These are phyloP conservation scores for Drosophila anomalipes DNA, from an alignment of 2,888 invertebrate genomes.

Conservation along the genomic window DNA sequence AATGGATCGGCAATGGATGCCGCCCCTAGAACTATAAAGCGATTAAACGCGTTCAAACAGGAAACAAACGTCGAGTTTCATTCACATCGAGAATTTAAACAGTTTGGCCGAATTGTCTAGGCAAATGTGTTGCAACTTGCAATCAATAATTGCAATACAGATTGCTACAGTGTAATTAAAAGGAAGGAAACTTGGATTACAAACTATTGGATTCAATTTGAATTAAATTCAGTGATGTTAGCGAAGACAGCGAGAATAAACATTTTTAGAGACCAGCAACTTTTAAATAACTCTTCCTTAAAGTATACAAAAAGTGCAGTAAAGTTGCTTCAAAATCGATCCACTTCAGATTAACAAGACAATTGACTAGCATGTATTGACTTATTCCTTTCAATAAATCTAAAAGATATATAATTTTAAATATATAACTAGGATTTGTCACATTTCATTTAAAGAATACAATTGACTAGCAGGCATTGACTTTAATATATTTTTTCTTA, in stretches of 20 bases:
- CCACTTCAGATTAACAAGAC: background rate
- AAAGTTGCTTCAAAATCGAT: background rate
- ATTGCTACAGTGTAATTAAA: background rate
- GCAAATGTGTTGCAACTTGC: constrained; percentile 8
- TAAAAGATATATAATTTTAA: background rate
- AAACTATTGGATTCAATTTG: background rate
- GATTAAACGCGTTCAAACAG: constrained; percentile 21
- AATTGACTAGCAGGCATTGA: background rate
- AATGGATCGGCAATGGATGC: constrained; percentile 26
- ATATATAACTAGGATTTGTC: background rate
- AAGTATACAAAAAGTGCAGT: background rate
- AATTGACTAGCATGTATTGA: background rate
- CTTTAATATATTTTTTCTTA: background rate
- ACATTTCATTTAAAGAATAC: background rate
- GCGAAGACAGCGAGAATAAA: background rate
- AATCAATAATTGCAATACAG: background rate
- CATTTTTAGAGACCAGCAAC: background rate
- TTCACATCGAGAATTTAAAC: constrained; percentile 15
- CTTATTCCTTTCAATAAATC: background rate
- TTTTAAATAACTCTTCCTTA: background rate
- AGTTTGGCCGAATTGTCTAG: constrained; percentile 1
- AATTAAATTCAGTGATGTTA: background rate
- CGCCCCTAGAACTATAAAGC: constrained; percentile 5
- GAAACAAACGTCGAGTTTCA: constrained; percentile 39
- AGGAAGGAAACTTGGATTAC: background rate